Base-by-base conservation (phyloP, 2,888 invertebrate genomes). In the Melipona beecheii region DNA sequence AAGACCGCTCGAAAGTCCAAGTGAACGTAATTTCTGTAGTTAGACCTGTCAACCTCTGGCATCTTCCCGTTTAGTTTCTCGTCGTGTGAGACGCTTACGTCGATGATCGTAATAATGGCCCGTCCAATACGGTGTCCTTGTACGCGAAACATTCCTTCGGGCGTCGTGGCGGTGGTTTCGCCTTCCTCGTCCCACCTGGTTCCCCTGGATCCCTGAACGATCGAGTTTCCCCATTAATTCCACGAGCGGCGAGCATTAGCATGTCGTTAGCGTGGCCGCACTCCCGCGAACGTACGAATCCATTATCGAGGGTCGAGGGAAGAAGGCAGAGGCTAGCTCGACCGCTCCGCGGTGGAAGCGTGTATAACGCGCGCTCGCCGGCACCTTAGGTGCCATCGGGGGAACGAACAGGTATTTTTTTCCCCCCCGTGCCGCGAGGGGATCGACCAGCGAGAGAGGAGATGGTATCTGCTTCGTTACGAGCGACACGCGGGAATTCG, bases 181-280 rank as follows among this genome's bases (percentile, higher is more conserved):
- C 72, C 73, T 77, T 78, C 74, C 74, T 71, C 62, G 64, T 69
- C 74, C 54, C 52, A 31, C 62, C 66, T 43, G 70, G 66, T 49
- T 49, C 27, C n/a, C 4, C 31, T 27, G 65, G 68, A 60, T 78
- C 78, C 76, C 64, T 52, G 70, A 68, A 84, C 78, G 78, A 78
- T 85, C 81, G 82, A 83, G 85, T 87, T 84, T 78, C 82, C 80
- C 88, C 90, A 90, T 90, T 90, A 89, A 90, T 90, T 91, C 87
- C 76, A 72, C 85, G 77, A 86, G 82, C 85, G 62, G 52, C 77
- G 73, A 64, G 78, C 90, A 90, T 91, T 91, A 91, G 89, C 91
- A 90, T 91, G 86, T 88, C 85, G 84, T 90, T 91, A 89, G 84
- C 85, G 80, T 83, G 78, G 85, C 80, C 58, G 83, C 79, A 58